Percentiles rank a stretch among this genome's conserved stretches.
Conservation (phyloP, 1,140 invertebrate species). For the Leptonema lineaticorne region DNA sequence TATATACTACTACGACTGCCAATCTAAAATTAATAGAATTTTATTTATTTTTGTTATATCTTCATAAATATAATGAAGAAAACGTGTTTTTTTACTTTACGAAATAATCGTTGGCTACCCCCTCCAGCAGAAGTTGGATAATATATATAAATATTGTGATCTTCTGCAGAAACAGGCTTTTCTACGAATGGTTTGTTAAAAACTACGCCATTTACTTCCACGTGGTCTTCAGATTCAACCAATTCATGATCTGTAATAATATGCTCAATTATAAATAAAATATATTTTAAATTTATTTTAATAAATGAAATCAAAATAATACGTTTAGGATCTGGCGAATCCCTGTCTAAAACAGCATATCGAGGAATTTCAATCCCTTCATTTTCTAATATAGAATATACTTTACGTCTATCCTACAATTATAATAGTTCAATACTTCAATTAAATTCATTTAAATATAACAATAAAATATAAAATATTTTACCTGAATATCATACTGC, state of each 20-base stretch:
- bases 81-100: slow-evolving; percentile 74
- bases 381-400: slow-evolving; percentile 90
- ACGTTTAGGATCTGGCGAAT: slow-evolving; percentile 88
- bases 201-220: slow-evolving; percentile 95
- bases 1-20: slow-evolving; percentile 98
- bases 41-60: neutral
- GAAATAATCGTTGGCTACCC: slow-evolving; percentile 93
- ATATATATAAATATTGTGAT: slow-evolving; percentile 99
- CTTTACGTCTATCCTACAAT: slow-evolving; percentile 80
- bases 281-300: neutral
- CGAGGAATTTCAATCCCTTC: slow-evolving; percentile 97
- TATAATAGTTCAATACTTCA: neutral
- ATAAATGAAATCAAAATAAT: slow-evolving; percentile 36
- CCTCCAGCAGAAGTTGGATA: slow-evolving; percentile 98
- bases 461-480: slow-evolving; percentile 10
- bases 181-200: slow-evolving; percentile 99
- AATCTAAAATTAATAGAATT: slow-evolving; percentile 65
- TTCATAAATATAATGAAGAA: neutral
- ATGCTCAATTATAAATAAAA: neutral
- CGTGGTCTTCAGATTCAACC: slow-evolving; percentile 96
- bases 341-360: slow-evolving; percentile 95
- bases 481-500: slow-evolving; percentile 94
- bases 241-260: slow-evolving; percentile 78
- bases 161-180: slow-evolving; percentile 95
- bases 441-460: too few species aligned